These are phyloP conservation scores for Stegodyphus mimosarum DNA, from an alignment of 1,140 invertebrate genomes.

Conservation along the genomic window DNA sequence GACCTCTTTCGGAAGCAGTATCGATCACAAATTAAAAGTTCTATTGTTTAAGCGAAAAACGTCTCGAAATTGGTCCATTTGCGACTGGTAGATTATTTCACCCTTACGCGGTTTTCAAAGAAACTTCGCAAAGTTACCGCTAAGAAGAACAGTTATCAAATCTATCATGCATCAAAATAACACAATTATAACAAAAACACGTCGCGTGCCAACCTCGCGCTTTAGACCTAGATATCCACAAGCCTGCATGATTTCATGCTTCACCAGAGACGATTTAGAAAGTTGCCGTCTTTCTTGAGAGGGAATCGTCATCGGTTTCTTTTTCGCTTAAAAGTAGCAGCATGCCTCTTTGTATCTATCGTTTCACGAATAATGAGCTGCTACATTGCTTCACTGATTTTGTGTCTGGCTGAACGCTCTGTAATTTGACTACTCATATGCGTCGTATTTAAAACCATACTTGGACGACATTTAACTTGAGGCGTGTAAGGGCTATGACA, in stretches of 20 bases:
- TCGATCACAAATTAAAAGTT: no score
- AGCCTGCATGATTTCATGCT: background rate
- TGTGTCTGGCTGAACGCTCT: background rate
- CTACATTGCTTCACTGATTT: background rate
- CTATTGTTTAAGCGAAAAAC: no score
- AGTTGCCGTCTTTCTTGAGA: background rate
- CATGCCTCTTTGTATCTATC: background rate
- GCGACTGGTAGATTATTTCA: no score
- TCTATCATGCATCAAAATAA: background rate
- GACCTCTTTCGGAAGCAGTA: no score
- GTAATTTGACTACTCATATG: no score
- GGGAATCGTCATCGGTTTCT: background rate
- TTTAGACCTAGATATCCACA: background rate
- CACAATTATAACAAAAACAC: background rate
- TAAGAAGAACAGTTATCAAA: no score
- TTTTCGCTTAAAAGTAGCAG: background rate
- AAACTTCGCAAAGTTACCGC: no score
- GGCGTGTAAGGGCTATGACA: no score
- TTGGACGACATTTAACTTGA: no score
- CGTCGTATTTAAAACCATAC: no score
- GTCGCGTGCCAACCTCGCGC: background rate
- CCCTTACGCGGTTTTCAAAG: no score
- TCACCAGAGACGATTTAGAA: background rate
- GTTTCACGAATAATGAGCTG: background rate
- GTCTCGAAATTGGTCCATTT: no score